A percentile compares a stretch with the other conserved stretches of the same genome.
Evolutionary conservation across 2,888 invertebrate species (phyloP).

Genomic region (Cloeon dipterum): DNA sequence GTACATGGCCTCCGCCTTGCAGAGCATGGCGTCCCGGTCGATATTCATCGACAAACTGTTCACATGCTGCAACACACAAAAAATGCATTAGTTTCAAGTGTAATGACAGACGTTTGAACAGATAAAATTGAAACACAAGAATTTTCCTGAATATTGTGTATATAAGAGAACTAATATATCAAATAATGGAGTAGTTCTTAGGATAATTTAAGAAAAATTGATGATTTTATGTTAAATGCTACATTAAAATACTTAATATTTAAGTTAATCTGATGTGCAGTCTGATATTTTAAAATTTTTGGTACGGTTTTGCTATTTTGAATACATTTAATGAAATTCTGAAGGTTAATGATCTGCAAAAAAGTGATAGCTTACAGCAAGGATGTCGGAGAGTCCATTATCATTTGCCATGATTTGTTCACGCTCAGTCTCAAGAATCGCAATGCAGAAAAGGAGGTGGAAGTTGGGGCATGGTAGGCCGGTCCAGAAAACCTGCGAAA

Average conservation of each 20-base stretch:
- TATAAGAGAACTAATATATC: too few relatives aligned
- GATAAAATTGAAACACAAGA: too few relatives aligned
- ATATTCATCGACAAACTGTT: slow-evolving; percentile 82
- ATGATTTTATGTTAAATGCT: neutral
- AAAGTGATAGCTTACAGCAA: slow-evolving; percentile 37
- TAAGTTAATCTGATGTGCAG: neutral
- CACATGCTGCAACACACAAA: slow-evolving; percentile 52
- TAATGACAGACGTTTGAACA: neutral
- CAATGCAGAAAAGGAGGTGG: slow-evolving; percentile 77
- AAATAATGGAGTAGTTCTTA: too few relatives aligned
- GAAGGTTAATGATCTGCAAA: neutral
- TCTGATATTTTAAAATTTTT: neutral
- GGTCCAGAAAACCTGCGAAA: slow-evolving; percentile 48
- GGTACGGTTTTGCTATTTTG: neutral
- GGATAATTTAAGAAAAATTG: too few relatives aligned
- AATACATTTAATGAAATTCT: neutral
- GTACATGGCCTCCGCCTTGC: slow-evolving; percentile 80
- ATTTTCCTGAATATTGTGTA: too few relatives aligned
- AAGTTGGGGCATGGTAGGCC: slow-evolving; percentile 85
- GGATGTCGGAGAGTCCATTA: slow-evolving; percentile 88
- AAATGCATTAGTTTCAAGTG: neutral
- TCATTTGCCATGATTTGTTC: slow-evolving; percentile 68
- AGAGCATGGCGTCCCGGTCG: slow-evolving; percentile 57
- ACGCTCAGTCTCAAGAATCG: slow-evolving; percentile 79
- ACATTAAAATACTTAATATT: too few relatives aligned